Evolutionary conservation across 2,888 invertebrate species (phyloP).

Genomic region (Sipha maydis): DNA sequence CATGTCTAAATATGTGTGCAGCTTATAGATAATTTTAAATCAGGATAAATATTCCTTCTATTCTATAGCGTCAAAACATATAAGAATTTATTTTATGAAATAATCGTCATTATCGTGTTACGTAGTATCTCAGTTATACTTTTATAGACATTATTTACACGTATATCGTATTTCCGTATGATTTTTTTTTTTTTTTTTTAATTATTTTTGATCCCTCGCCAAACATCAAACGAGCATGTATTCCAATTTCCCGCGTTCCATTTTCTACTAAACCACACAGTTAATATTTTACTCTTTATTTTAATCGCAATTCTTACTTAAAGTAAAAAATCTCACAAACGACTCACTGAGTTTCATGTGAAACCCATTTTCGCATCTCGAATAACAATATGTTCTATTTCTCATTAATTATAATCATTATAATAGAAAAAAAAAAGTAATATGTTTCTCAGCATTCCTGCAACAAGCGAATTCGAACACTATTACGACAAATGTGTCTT

Average conservation of each 20-base stretch:
- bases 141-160: conserved; percentile 56
- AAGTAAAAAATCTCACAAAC: conserved; percentile 32
- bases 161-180: conserved; percentile 54
- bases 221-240: conserved; percentile 52
- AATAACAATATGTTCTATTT: conserved; percentile 26
- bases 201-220: conserved; percentile 50
- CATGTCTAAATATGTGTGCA: too few species aligned
- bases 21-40: too few species aligned
- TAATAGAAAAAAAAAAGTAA: neutral
- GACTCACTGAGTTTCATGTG: conserved; percentile 12
- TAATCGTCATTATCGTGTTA: conserved; percentile 1
- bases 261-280: conserved; percentile 14
- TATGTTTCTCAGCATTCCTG: conserved; percentile 27
- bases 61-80: neutral
- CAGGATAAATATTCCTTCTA: too few species aligned
- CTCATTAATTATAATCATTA: conserved; percentile 41
- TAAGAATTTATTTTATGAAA: neutral
- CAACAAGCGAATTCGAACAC: neutral
- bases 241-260: conserved; percentile 55
- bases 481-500: neutral
- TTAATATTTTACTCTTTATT: conserved; percentile 29
- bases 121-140: conserved; percentile 15
- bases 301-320: conserved; percentile 30
- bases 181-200: conserved; percentile 44
- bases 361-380: conserved; percentile 20